These are phyloP conservation scores for Phortica okadai DNA, from an alignment of 2,888 invertebrate species.

Conservation along the genomic window DNA sequence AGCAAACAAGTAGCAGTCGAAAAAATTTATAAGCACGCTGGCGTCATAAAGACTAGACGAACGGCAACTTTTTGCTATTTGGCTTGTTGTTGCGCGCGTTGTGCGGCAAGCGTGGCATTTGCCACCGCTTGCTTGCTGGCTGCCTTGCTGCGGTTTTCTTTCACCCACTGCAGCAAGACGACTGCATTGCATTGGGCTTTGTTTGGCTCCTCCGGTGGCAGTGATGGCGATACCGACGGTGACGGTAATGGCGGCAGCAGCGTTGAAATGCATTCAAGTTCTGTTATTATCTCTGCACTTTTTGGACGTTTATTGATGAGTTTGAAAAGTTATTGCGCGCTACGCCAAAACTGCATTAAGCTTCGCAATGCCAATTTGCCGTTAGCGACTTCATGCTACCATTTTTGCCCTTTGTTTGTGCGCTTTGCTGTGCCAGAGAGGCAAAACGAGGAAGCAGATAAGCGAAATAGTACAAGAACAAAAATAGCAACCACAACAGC, in stretches of 20 bases:
- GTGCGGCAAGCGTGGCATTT: background rate
- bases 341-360: background rate
- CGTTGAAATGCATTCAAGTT: conserved; percentile 12
- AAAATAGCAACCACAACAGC: conserved; percentile 48
- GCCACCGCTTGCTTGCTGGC: background rate
- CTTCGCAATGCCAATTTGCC: conserved; percentile 10
- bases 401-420: too few relatives aligned
- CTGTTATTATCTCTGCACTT: conserved; percentile 32
- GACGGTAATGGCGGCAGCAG: background rate
- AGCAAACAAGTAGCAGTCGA: conserved; percentile 46
- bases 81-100: background rate
- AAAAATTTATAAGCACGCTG: conserved; percentile 42
- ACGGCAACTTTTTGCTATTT: conserved; percentile 3
- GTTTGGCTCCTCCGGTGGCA: background rate
- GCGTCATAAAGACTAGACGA: conserved; percentile 61
- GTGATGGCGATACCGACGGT: background rate
- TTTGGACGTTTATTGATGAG: conserved; percentile 51
- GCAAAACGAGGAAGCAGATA: conserved; percentile 18
- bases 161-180: background rate
- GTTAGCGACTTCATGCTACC: conserved; percentile 19
- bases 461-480: conserved; percentile 36
- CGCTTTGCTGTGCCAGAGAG: background rate
- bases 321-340: conserved; percentile 46
- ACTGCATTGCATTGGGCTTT: conserved; percentile 14
- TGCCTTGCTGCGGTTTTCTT: background rate